phyloP scores from a whole-genome alignment of 2,113 vertebrate species.

The Calonectris borealis region DNA sequence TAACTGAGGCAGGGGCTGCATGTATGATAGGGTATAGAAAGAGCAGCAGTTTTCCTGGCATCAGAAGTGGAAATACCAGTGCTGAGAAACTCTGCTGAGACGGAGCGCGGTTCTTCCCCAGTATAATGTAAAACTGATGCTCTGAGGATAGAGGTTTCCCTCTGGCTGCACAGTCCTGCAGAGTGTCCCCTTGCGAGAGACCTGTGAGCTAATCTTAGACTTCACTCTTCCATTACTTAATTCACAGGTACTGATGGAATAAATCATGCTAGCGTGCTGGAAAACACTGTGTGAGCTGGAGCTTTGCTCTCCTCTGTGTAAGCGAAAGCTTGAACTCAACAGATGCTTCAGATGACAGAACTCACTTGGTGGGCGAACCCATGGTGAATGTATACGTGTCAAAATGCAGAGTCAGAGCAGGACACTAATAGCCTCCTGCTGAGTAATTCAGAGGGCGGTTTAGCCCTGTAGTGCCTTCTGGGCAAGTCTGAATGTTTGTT shows the following conservation, averaged over 20 bases:
- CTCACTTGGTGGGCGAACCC: neutral
- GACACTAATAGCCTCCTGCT: neutral
- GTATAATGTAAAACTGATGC: neutral
- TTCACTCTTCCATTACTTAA: neutral
- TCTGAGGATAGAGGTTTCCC: neutral
- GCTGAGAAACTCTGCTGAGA: neutral
- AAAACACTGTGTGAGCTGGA: neutral
- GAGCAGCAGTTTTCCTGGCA: slow-evolving; percentile 1
- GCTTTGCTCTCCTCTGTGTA: neutral
- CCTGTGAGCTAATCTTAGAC: neutral
- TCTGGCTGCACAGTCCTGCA: neutral
- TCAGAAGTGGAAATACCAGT: neutral
- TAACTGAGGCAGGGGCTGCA: neutral
- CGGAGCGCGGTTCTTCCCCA: neutral
- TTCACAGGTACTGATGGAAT: neutral
- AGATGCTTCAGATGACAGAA: neutral
- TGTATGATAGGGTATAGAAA: neutral
- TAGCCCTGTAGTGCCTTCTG: neutral
- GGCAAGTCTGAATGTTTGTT: neutral
- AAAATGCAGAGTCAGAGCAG: neutral
- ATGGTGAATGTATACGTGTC: neutral
- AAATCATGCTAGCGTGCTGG: neutral
- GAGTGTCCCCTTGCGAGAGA: neutral
- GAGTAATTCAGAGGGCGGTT: neutral
- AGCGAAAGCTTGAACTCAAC: neutral